Conservation (phyloP, 37 sponge, comb jelly and placozoan species). For the Cladorhizidae sp. region DNA sequence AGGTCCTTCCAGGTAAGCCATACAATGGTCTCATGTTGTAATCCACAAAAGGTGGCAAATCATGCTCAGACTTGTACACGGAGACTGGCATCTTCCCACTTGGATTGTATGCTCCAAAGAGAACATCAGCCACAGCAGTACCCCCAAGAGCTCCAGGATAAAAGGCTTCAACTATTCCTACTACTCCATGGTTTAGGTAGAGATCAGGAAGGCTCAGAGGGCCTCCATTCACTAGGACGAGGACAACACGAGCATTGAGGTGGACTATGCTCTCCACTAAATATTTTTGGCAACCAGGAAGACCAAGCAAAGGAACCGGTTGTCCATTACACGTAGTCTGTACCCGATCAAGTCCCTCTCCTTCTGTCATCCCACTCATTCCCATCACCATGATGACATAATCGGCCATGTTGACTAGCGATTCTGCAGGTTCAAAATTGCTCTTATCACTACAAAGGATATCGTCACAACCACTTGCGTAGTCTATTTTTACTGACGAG, state of each 20-base stretch:
- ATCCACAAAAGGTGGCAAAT: conserved; percentile 18
- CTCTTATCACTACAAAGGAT: conserved; percentile 25
- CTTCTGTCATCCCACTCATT: conserved; percentile 31
- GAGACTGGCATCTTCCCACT: conserved; percentile 64
- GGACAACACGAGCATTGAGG: conserved; percentile 21
- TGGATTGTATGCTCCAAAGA: conserved; percentile 69
- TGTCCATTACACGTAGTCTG: conserved; percentile 17
- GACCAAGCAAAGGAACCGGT: conserved; percentile 19
- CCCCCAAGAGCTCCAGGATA: conserved; percentile 76
- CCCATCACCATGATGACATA: conserved; percentile 70
- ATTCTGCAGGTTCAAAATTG: conserved; percentile 28
- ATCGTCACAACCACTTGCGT: conserved; percentile 32
- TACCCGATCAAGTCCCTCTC: conserved; percentile 59
- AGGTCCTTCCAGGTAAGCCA: conserved; percentile 64
- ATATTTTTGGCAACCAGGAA: conserved; percentile 59
- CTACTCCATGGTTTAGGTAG: conserved; percentile 12
- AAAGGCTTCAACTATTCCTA: conserved; percentile 67
- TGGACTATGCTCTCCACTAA: conserved; percentile 33
- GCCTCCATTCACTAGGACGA: conserved; percentile 73
- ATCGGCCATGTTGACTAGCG: conserved; percentile 41
- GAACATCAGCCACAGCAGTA: conserved; percentile 63
- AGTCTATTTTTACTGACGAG: background rate
- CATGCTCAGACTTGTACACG: background rate
- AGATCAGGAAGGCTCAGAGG: conserved; percentile 43
- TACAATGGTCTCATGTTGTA: conserved; percentile 48